These are phyloP conservation scores for Cataglyphis albicans DNA, from an alignment of 2,888 invertebrate species.

Conservation along the genomic window DNA sequence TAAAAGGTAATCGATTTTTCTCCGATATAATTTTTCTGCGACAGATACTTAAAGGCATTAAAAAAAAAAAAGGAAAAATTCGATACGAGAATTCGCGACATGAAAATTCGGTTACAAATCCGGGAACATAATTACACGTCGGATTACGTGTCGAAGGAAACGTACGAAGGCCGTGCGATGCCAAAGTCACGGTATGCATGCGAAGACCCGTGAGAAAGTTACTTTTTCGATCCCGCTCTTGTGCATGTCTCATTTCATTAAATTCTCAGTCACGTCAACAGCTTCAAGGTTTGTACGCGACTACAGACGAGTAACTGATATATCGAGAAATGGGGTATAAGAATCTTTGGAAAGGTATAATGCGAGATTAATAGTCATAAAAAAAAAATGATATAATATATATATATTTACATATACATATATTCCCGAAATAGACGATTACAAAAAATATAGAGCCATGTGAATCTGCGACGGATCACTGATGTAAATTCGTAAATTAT, in stretches of 20 bases:
- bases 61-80: too few relatives aligned
- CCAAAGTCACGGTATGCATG: slow-evolving; percentile 75
- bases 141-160: slow-evolving; percentile 68
- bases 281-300: slow-evolving; percentile 70
- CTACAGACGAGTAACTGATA: slow-evolving; percentile 70
- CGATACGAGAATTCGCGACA: slow-evolving; percentile 22
- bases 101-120: slow-evolving; percentile 60
- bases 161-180: slow-evolving; percentile 62
- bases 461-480: neutral
- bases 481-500: slow-evolving; percentile 21
- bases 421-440: neutral
- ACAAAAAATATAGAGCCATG: neutral
- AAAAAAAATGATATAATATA: slow-evolving; percentile 2
- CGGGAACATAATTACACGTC: slow-evolving; percentile 68
- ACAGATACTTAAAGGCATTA: neutral
- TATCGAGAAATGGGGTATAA: slow-evolving; percentile 63
- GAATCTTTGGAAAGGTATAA: slow-evolving; percentile 63
- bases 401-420: slow-evolving; percentile 2
- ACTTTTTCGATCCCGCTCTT: slow-evolving; percentile 77
- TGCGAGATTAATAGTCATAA: slow-evolving; percentile 4
- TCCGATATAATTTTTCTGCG: neutral
- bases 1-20: neutral
- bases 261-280: slow-evolving; percentile 81
- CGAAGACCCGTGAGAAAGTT: slow-evolving; percentile 83
- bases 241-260: slow-evolving; percentile 78